Percentiles rank a stretch among this genome's conserved stretches.
Conservation (phyloP, 2,888 invertebrate species). For the Laspeyria flexula region DNA sequence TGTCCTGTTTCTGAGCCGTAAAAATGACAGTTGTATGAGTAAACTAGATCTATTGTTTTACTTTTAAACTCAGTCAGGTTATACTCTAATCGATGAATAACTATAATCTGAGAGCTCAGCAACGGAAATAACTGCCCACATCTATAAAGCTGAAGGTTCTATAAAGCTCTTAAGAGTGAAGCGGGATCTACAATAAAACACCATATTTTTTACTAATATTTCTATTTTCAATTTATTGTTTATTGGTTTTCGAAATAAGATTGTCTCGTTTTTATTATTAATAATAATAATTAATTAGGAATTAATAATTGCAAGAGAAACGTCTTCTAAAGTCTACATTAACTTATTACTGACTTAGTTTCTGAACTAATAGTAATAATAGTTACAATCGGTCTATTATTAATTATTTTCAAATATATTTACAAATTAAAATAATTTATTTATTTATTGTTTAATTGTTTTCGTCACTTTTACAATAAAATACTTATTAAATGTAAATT, state of each 20-base stretch:
- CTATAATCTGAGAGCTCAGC: too few relatives aligned
- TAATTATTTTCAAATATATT: slow-evolving; percentile 49
- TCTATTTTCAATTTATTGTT: slow-evolving; percentile 84
- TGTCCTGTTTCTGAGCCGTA: too few relatives aligned
- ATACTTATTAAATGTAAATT: background rate
- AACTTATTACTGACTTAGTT: slow-evolving; percentile 71
- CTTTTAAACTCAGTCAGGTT: too few relatives aligned
- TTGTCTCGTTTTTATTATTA: slow-evolving; percentile 73
- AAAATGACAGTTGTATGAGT: too few relatives aligned
- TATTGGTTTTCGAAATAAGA: slow-evolving; percentile 82
- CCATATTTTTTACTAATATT: slow-evolving; percentile 72
- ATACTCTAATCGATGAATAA: too few relatives aligned
- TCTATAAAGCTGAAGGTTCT: too few relatives aligned
- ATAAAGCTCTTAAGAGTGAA: background rate
- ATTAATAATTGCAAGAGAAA: slow-evolving; percentile 79
- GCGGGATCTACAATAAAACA: slow-evolving; percentile 60
- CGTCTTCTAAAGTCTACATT: slow-evolving; percentile 77
- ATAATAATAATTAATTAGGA: slow-evolving; percentile 73
- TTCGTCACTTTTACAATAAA: slow-evolving; percentile 39
- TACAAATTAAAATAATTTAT: slow-evolving; percentile 50
- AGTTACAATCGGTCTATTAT: slow-evolving; percentile 54
- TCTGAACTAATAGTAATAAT: slow-evolving; percentile 67
- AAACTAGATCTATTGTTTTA: too few relatives aligned
- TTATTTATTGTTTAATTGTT: slow-evolving; percentile 34
- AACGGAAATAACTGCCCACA: too few relatives aligned